Evolutionary conservation across 2,113 vertebrate genomes (phyloP).

Genomic region (Gallinago jamesoni): DNA sequence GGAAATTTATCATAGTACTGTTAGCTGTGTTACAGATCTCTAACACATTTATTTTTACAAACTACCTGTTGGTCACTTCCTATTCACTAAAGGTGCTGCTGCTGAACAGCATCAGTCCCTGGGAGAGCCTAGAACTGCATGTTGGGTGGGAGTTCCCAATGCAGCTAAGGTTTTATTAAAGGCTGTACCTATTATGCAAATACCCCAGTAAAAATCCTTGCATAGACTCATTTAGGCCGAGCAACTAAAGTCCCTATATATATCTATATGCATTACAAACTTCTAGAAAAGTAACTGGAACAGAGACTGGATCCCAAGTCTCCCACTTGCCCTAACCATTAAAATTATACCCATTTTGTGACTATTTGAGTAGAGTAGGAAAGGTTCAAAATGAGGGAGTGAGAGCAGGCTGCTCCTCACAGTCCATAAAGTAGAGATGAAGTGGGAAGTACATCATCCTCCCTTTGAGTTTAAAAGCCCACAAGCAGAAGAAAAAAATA

Average conservation of each 20-base stretch:
- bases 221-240: not conserved
- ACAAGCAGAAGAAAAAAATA: not conserved
- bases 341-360: not conserved
- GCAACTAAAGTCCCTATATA: not conserved
- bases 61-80: not conserved
- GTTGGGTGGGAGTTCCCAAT: not conserved
- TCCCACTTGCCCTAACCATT: not conserved
- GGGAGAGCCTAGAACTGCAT: not conserved
- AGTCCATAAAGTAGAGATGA: not conserved
- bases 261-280: not conserved
- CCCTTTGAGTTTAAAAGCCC: not conserved
- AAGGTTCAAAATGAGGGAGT: not conserved
- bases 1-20: not conserved
- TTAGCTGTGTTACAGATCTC: not conserved
- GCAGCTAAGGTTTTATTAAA: not conserved
- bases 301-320: not conserved
- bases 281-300: not conserved
- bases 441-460: not conserved
- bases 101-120: not conserved
- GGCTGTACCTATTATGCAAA: not conserved
- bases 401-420: not conserved
- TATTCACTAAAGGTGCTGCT: not conserved
- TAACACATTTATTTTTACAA: not conserved
- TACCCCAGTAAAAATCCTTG: not conserved
- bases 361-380: not conserved